Evolutionary conservation across 2,888 invertebrate species (phyloP), one percentile per base, ranked within the genome.

Genomic region (Thecophora atra): DNA sequence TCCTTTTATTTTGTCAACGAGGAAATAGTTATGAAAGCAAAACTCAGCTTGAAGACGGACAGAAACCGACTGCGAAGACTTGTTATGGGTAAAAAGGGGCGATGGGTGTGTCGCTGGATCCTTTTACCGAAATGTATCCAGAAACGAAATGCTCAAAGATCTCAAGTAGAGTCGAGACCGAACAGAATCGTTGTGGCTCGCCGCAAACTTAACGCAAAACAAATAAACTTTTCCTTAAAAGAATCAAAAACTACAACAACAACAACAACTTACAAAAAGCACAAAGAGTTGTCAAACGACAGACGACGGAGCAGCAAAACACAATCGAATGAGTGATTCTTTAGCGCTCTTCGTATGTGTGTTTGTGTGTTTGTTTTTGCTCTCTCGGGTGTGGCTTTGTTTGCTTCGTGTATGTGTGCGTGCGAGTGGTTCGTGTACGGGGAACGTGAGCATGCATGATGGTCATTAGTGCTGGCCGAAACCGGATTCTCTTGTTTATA

Each of bases 391-490:
- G 63, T 64, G 54, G 56, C n/a, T 4, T 60, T 72, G 68, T 37
- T 64, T 58, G 71, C 58, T 74, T 74, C 73, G 74, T 62, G 70
- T n/a, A 17, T 70, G 73, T 72, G 67, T 70, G 65, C 26, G 64
- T 66, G 64, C 65, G 63, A 58, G 64, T 71, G 71, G 67, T 70
- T 62, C 26, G 64, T 66, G 64, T 63, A 64, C 56, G 64, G 70
- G 71, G 15, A 19, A 24, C 66, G 68, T 58, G 69, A 66, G 75
- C 47, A 42, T 67, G 47, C 42, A 37, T 26, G 30, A 15, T 72
- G 66, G 74, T 74, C 72, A 72, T 72, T 72, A 72, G 74, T 74
- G 71, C 62, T 69, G 70, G 54, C 54, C 42, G 70, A 70, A 67
- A 63, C 19, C 44, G 63, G 74, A 65, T 69, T 71, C n/a, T 71